Conservation (phyloP, 2,888 invertebrate species). For the Drosophila pseudotakahashii region DNA sequence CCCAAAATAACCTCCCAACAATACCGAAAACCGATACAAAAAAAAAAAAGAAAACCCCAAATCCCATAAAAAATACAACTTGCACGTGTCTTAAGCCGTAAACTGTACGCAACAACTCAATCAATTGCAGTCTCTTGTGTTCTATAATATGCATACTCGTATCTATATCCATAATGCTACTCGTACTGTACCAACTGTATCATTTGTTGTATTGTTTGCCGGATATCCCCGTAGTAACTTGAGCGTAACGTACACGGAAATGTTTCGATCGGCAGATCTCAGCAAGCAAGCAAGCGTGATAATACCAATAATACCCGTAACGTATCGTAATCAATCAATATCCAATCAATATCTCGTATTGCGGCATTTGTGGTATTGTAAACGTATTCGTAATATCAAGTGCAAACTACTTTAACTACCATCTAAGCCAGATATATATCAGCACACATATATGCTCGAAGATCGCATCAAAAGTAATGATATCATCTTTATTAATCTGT, state of each 20-base stretch:
- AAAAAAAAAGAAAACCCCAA: not conserved
- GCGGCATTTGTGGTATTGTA: constrained; percentile 46
- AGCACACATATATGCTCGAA: constrained; percentile 21
- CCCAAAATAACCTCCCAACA: constrained; percentile 16
- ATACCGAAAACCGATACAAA: constrained; percentile 27
- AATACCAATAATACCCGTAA: constrained; percentile 30
- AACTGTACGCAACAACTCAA: constrained; percentile 48
- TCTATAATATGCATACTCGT: constrained; percentile 34
- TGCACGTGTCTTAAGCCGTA: constrained; percentile 70
- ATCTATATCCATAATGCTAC: constrained; percentile 43
- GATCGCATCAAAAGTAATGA: not conserved
- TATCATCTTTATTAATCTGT: not conserved
- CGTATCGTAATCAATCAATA: constrained; percentile 42
- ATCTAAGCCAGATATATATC: constrained; percentile 54
- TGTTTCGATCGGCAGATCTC: constrained; percentile 52
- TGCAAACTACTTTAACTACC: constrained; percentile 43
- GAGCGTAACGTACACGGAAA: constrained; percentile 51
- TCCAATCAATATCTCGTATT: constrained; percentile 34
- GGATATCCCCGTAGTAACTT: constrained; percentile 44
- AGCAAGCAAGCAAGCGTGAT: constrained; percentile 41
- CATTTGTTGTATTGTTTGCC: constrained; percentile 52
- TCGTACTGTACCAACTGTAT: constrained; percentile 41
- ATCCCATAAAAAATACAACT: constrained; percentile 47
- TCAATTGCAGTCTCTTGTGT: constrained; percentile 52
- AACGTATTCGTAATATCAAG: constrained; percentile 49